Percentiles rank a stretch among this genome's conserved stretches.
phyloP scores from a whole-genome alignment of 2,113 vertebrate genomes.

The Camelus dromedarius region DNA sequence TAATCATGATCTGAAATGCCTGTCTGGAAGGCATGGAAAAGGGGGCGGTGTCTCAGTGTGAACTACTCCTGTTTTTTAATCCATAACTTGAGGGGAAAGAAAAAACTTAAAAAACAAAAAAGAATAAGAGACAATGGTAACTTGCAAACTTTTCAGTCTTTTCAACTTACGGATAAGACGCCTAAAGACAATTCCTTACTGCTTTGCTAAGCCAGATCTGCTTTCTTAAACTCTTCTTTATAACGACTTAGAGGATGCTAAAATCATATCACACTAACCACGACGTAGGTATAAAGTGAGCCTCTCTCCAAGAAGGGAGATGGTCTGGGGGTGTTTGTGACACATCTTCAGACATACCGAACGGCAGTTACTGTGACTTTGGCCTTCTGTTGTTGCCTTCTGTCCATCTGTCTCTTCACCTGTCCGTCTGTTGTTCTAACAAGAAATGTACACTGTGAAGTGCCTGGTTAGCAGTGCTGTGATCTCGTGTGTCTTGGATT shows the following conservation, averaged over 20 bases:
- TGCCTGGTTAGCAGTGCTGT: slow-evolving; percentile 66
- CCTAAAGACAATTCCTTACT: slow-evolving; percentile 76
- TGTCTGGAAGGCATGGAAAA: slow-evolving; percentile 80
- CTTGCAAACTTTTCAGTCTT: slow-evolving; percentile 87
- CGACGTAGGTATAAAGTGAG: slow-evolving; percentile 65
- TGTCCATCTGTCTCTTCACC: not conserved
- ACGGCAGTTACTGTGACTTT: slow-evolving; percentile 63
- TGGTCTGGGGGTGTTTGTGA: slow-evolving; percentile 44
- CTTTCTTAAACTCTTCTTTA: slow-evolving; percentile 51
- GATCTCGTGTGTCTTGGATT: slow-evolving; percentile 55
- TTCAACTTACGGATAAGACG: slow-evolving; percentile 52
- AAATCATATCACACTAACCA: slow-evolving; percentile 69
- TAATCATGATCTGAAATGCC: slow-evolving; percentile 77
- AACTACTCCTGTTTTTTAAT: slow-evolving; percentile 76
- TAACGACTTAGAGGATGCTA: slow-evolving; percentile 66
- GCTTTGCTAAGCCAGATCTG: slow-evolving; percentile 82
- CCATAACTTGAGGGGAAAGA: slow-evolving; percentile 63
- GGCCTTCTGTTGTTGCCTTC: slow-evolving; percentile 48
- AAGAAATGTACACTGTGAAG: slow-evolving; percentile 47
- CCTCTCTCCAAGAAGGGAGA: slow-evolving; percentile 61
- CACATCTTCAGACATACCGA: slow-evolving; percentile 63
- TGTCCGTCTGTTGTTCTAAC: slow-evolving; percentile 68
- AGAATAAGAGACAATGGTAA: slow-evolving; percentile 80
- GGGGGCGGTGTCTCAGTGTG: slow-evolving; percentile 35
- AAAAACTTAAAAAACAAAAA: not conserved